Evolutionary conservation across 2,888 invertebrate species (phyloP).

Genomic region (Tanaodytes sp.): DNA sequence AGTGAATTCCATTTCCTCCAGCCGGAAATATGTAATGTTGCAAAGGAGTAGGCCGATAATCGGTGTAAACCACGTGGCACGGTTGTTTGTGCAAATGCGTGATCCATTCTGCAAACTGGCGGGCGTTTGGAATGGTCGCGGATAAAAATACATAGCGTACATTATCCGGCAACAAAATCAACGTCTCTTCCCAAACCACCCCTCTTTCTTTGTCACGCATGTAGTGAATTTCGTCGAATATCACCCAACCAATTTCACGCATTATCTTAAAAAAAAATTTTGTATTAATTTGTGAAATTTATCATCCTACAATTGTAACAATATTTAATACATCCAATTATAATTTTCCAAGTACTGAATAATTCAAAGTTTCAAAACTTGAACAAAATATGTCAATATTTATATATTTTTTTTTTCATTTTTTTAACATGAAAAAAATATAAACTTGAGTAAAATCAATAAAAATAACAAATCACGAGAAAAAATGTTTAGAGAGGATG

Average conservation of each 20-base stretch:
- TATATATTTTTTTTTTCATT: too few species aligned
- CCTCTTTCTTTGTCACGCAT: slow-evolving; percentile 99
- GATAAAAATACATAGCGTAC: slow-evolving; percentile 99
- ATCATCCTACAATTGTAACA: too few species aligned
- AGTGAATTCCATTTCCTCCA: slow-evolving; percentile 95
- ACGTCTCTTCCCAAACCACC: slow-evolving; percentile 99
- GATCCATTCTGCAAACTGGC: slow-evolving; percentile 97
- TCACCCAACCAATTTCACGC: slow-evolving; percentile 99
- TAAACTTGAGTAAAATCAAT: too few species aligned
- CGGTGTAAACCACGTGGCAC: slow-evolving; percentile 99
- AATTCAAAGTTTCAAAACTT: background rate
- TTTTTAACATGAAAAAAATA: too few species aligned
- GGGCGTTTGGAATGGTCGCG: slow-evolving; percentile 98
- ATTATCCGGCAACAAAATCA: slow-evolving; percentile 96
- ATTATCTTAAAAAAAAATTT: slow-evolving; percentile 79
- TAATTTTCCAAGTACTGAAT: too few species aligned
- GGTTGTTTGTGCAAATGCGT: slow-evolving; percentile 95
- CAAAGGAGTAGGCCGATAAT: slow-evolving; percentile 96
- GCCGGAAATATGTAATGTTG: slow-evolving; percentile 99
- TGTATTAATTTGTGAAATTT: too few species aligned
- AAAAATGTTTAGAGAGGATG: too few species aligned
- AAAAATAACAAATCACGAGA: too few species aligned
- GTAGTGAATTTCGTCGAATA: slow-evolving; percentile 99
- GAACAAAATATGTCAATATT: too few species aligned
- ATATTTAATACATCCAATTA: background rate